These are phyloP conservation scores for Pocota personata DNA, from an alignment of 2,888 invertebrate species.

Conservation along the genomic window DNA sequence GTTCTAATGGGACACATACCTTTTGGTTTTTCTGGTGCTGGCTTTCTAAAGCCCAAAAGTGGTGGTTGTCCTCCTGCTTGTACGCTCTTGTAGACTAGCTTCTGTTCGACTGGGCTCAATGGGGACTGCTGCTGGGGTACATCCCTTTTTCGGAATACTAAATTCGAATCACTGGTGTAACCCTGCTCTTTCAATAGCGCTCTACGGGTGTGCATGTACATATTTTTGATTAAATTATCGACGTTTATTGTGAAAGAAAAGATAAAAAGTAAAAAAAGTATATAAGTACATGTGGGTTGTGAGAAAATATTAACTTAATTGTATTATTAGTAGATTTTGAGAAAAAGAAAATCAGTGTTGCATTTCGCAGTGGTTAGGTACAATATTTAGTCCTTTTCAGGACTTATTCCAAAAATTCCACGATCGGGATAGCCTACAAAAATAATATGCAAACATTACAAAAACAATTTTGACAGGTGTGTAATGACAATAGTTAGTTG, in stretches of 20 bases:
- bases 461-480: too few relatives aligned
- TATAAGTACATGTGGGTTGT: not conserved
- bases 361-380: conserved; percentile 28
- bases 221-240: conserved; percentile 41
- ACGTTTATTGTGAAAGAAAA: conserved; percentile 6
- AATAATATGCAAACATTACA: not conserved
- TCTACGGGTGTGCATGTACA: conserved; percentile 84
- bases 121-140: conserved; percentile 86
- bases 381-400: not conserved
- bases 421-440: not conserved
- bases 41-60: conserved; percentile 94
- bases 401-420: not conserved
- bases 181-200: conserved; percentile 94
- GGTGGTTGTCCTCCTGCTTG: conserved; percentile 98
- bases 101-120: conserved; percentile 92
- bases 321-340: not conserved
- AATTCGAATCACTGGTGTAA: conserved; percentile 95
- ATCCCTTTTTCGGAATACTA: conserved; percentile 91
- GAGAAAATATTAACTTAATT: conserved; percentile 5
- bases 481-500: too few relatives aligned
- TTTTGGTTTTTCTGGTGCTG: conserved; percentile 92
- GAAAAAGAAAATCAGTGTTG: conserved; percentile 28
- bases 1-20: conserved; percentile 83
- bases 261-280: not conserved
- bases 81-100: conserved; percentile 92